A percentile compares a stretch with the other conserved stretches of the same genome.
These are phyloP conservation scores for Pterocles orientalis DNA, from an alignment of 2,113 vertebrate species.

Conservation along the genomic window DNA sequence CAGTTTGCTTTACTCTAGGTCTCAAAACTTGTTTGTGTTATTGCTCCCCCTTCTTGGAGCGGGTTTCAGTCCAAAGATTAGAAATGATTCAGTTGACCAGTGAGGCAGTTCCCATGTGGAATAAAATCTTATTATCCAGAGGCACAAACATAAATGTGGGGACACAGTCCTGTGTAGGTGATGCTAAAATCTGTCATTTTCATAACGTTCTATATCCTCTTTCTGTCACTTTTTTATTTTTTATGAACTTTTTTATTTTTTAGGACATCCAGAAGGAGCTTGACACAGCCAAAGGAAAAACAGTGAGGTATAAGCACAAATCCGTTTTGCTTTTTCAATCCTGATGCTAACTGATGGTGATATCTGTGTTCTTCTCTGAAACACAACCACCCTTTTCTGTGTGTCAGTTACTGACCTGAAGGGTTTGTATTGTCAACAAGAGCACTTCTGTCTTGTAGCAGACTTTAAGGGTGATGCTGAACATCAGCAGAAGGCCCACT, in stretches of 20 bases:
- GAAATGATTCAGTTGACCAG: not conserved
- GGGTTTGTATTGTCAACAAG: not conserved
- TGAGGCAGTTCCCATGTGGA: not conserved
- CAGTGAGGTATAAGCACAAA: slow-evolving; percentile 1
- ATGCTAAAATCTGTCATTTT: not conserved
- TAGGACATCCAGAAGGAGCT: slow-evolving; percentile 75
- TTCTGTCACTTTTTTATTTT: not conserved
- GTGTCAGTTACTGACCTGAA: not conserved
- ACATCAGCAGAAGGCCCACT: not conserved
- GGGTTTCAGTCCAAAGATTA: not conserved
- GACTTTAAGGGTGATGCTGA: not conserved
- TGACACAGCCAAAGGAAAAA: slow-evolving; percentile 58
- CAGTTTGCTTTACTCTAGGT: not conserved
- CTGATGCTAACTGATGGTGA: not conserved
- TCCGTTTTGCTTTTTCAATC: not conserved
- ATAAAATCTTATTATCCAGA: not conserved
- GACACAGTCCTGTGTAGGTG: not conserved
- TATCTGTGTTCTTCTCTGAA: not conserved
- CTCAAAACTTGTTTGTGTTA: not conserved
- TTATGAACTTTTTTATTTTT: not conserved
- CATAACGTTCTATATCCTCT: not conserved
- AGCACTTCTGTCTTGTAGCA: not conserved
- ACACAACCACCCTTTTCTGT: not conserved
- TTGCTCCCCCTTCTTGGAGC: not conserved
- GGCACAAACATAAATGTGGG: not conserved